A percentile compares a stretch with the other conserved stretches of the same genome.
These are phyloP conservation scores for Congeria kusceri DNA, from an alignment of 2,888 invertebrate genomes.

Conservation along the genomic window DNA sequence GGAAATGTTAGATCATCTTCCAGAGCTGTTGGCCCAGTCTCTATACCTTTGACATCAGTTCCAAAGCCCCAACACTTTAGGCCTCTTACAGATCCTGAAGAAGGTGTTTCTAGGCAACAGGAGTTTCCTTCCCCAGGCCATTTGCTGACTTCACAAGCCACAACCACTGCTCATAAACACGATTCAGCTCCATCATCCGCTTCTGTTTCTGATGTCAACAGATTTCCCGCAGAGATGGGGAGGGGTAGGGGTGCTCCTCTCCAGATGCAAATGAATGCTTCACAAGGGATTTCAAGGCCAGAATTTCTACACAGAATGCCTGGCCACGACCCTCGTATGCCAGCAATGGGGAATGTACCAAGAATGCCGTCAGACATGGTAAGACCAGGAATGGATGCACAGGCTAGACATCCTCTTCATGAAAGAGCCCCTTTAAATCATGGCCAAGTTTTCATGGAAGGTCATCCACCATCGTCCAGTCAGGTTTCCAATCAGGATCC, in stretches of 20 bases:
- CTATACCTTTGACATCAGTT: constrained; percentile 30
- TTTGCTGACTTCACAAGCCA: background rate
- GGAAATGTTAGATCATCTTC: background rate
- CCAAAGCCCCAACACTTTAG: constrained; percentile 58
- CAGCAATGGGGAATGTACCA: constrained; percentile 13
- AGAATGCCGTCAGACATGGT: background rate
- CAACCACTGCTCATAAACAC: constrained; percentile 13
- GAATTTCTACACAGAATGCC: constrained; percentile 33
- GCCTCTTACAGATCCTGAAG: constrained; percentile 23
- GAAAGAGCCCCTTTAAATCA: constrained; percentile 17
- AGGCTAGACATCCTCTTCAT: constrained; percentile 18
- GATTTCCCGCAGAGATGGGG: background rate
- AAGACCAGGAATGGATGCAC: constrained; percentile 8
- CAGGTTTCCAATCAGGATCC: constrained; percentile 31
- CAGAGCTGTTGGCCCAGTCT: constrained; percentile 1
- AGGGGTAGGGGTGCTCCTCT: background rate
- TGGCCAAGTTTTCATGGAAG: constrained; percentile 24
- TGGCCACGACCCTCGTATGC: constrained; percentile 31
- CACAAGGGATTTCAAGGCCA: constrained; percentile 7
- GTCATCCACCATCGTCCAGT: constrained; percentile 9
- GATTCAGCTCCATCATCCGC: constrained; percentile 8
- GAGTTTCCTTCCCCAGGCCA: background rate
- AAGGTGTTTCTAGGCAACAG: background rate
- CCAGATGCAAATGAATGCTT: background rate
- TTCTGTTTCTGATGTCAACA: constrained; percentile 8